These are phyloP conservation scores for Spicauda simplicius DNA, from an alignment of 2,888 invertebrate species.

Conservation along the genomic window DNA sequence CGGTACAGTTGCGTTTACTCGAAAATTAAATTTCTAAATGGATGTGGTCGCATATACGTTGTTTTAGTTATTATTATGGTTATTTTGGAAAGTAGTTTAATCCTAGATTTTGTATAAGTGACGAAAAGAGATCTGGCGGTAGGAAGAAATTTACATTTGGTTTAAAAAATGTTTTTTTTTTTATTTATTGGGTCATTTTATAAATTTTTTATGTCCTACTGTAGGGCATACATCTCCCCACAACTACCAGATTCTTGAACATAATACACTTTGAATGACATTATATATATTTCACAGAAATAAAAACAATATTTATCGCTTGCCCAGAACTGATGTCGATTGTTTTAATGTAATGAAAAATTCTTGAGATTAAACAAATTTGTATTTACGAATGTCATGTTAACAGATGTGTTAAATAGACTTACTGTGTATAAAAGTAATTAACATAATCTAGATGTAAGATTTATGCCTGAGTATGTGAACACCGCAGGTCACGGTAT, in stretches of 20 bases:
- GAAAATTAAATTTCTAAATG: background rate
- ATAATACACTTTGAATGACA: no score
- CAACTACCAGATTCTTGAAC: no score
- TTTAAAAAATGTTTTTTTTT: no score
- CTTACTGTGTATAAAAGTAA: conserved; percentile 21
- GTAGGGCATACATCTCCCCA: no score
- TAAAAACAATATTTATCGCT: no score
- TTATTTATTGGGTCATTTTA: no score
- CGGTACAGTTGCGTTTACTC: background rate
- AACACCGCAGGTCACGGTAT: conserved; percentile 23
- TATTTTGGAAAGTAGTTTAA: background rate
- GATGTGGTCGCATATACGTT: background rate
- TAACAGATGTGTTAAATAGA: conserved; percentile 8
- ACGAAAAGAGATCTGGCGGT: background rate
- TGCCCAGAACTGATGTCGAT: no score
- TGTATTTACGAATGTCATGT: background rate
- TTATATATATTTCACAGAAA: no score
- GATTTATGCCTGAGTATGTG: conserved; percentile 11
- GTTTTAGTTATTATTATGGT: background rate
- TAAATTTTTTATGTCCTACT: no score
- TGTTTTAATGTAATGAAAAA: no score
- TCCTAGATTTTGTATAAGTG: background rate
- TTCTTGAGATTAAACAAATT: no score
- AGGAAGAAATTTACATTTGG: background rate
- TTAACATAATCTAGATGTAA: conserved; percentile 21